A percentile compares a stretch with the other conserved stretches of the same genome.
Conservation (phyloP, 92 coral and sea anemone genomes). For the Palythoa heliodiscus region DNA sequence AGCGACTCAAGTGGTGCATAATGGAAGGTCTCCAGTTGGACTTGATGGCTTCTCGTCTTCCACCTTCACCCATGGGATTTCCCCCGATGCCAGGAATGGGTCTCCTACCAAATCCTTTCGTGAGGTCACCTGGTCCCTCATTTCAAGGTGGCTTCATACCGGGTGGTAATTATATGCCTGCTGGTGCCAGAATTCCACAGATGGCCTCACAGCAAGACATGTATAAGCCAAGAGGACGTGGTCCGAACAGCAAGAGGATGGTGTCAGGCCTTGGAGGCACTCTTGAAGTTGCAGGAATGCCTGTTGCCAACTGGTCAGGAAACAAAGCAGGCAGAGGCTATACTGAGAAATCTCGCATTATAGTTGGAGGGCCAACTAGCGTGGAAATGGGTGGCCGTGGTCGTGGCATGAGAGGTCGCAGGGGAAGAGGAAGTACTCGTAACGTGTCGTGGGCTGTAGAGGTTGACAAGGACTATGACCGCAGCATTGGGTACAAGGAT, state of each 20-base stretch:
- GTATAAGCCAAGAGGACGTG: slow-evolving; percentile 84
- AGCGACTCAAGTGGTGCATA: slow-evolving; percentile 96
- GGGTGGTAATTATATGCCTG: slow-evolving; percentile 74
- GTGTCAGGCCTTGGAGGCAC: slow-evolving; percentile 99
- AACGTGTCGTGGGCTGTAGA: slow-evolving; percentile 97
- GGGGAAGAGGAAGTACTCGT: slow-evolving; percentile 64
- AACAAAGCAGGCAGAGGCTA: slow-evolving; percentile 99
- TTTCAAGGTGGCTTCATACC: slow-evolving; percentile 74
- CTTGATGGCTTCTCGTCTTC: slow-evolving; percentile 50
- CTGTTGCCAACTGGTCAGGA: slow-evolving; percentile 93
- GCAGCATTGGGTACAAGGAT: slow-evolving; percentile 81
- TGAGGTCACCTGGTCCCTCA: slow-evolving; percentile 70
- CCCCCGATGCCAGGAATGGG: slow-evolving; percentile 80
- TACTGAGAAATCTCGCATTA: slow-evolving; percentile 83
- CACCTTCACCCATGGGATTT: slow-evolving; percentile 54
- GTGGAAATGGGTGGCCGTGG: slow-evolving; percentile 85
- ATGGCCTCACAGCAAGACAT: slow-evolving; percentile 54
- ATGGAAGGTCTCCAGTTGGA: slow-evolving; percentile 88
- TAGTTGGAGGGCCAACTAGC: slow-evolving; percentile 95
- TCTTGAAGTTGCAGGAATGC: slow-evolving; percentile 96
- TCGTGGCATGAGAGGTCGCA: slow-evolving; percentile 72
- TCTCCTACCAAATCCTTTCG: slow-evolving; percentile 77
- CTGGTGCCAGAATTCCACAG: slow-evolving; percentile 82
- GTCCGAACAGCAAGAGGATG: slow-evolving; percentile 87
- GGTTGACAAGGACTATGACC: slow-evolving; percentile 90